Base-by-base conservation (phyloP, 2,797 vertebrate species). In the Platyrinchus mystaceus region DNA sequence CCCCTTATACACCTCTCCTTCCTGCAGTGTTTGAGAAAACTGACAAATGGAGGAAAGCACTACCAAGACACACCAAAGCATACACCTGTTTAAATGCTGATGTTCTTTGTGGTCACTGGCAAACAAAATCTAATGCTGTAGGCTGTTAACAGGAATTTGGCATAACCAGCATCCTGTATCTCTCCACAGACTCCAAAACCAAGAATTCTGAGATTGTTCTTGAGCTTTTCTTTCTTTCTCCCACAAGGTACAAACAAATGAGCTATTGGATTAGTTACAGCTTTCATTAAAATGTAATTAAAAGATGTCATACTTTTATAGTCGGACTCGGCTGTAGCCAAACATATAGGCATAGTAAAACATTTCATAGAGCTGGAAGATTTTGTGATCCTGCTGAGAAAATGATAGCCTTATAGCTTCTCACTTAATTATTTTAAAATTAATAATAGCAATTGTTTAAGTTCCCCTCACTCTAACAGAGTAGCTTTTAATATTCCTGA, bases 381-480 rank as follows among this genome's bases (percentile, higher is more conserved):
- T 87, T 94, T 89, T 87, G 95, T 88, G 52, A 19, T 47, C 97
- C 97, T 97, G 97, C 97, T 96, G 97, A 94, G 97, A 95, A 97
- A 97, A 96, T 96, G 86, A 96, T 96, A 91, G 81, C 87, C 95
- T 94, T 96, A 89, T 53, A 94, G 94, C 18, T 75, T 82, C 91
- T 96, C 88, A 76, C 68, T 97, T 97, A 95, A 97, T 97, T 96
- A 96, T 97, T 96, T 96, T 93, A 91, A 96, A 97, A 93, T 96
- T 96, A 96, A 96, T 95, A 96, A 93, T 87, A 97, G 97, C 97
- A 97, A 97, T 97, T 97, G 95, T 93, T 96, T 94, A 91, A 96
- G 82, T 93, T 95, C 60, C 67, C 75, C 88, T 84, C 74, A 66
- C 94, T 97, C 76, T 94, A 96, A 86, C 78, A 88, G 84, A 87